Percentiles rank a stretch among this genome's conserved stretches.
Conservation (phyloP, 1,140 invertebrate species). For the Acyrthosiphon pisum region DNA sequence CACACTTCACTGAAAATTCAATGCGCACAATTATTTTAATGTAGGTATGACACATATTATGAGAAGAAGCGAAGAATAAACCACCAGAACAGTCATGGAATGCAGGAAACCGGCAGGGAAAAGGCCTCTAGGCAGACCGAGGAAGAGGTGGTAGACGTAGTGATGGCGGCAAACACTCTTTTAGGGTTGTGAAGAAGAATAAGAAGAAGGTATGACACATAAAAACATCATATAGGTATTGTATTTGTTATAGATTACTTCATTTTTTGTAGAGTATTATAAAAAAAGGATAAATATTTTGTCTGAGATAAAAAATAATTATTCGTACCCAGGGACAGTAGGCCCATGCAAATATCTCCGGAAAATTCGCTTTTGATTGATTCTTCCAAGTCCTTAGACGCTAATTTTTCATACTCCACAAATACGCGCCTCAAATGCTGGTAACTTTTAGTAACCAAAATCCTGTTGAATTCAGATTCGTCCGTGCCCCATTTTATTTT, state of each 20-base stretch:
- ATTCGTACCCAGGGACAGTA: slow-evolving; percentile 81
- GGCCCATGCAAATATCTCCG: slow-evolving; percentile 82
- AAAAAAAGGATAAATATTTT: background rate
- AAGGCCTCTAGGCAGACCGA: too few species aligned
- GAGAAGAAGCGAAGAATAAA: too few species aligned
- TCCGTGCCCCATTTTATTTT: slow-evolving; percentile 72
- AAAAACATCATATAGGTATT: background rate
- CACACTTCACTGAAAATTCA: slow-evolving; percentile 73
- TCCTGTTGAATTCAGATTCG: slow-evolving; percentile 73
- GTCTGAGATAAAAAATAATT: background rate
- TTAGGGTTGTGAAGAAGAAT: too few species aligned
- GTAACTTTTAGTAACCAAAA: slow-evolving; percentile 70
- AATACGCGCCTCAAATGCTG: slow-evolving; percentile 75
- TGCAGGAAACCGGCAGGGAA: too few species aligned
- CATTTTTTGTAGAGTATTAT: background rate
- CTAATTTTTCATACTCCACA: slow-evolving; percentile 76
- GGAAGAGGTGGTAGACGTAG: too few species aligned
- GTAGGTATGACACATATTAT: too few species aligned
- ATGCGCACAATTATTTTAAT: background rate
- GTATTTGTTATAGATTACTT: background rate
- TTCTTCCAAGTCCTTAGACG: slow-evolving; percentile 83
- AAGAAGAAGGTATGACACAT: background rate
- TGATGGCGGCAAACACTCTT: too few species aligned
- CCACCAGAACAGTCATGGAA: too few species aligned
- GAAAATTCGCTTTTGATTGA: slow-evolving; percentile 88